phyloP scores from a whole-genome alignment of 2,888 invertebrate genomes.

The Gonocerus acuteangulatus region DNA sequence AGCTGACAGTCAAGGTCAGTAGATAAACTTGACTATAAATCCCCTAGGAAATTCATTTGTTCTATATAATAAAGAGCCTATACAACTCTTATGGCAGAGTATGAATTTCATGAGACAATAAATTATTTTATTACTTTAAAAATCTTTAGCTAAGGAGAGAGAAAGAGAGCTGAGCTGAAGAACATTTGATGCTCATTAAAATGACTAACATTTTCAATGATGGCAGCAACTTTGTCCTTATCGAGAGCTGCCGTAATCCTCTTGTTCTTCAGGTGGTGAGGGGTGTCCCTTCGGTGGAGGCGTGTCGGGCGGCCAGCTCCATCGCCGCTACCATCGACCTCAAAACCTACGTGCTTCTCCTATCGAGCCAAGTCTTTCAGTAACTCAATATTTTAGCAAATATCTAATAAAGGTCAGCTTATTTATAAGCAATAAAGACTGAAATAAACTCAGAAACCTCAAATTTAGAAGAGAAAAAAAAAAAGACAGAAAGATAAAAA shows the following conservation, averaged over 20 bases:
- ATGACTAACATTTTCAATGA: slow-evolving; percentile 58
- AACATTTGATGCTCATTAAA: neutral
- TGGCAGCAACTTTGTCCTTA: slow-evolving; percentile 64
- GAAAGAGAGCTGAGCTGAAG: neutral
- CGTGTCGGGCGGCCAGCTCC: slow-evolving; percentile 53
- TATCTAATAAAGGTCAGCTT: neutral
- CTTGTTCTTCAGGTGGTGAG: slow-evolving; percentile 98
- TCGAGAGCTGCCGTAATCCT: slow-evolving; percentile 61
- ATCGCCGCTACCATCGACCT: slow-evolving; percentile 39
- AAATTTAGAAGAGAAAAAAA: neutral
- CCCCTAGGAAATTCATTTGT: no score
- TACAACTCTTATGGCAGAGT: no score
- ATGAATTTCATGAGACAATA: no score
- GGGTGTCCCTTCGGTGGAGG: slow-evolving; percentile 89
- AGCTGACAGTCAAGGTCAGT: no score
- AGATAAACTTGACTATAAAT: no score
- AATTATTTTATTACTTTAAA: no score
- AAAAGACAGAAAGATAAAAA: neutral
- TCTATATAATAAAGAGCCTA: no score
- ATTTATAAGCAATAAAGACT: neutral
- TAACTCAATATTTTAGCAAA: neutral
- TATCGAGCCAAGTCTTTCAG: slow-evolving; percentile 16
- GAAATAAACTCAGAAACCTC: neutral
- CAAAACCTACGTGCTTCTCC: slow-evolving; percentile 53
- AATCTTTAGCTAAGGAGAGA: no score